Percentiles rank a stretch among this genome's conserved stretches.
phyloP scores from a whole-genome alignment of 2,797 vertebrate genomes.

The Pseudotriccus pelzelni region DNA sequence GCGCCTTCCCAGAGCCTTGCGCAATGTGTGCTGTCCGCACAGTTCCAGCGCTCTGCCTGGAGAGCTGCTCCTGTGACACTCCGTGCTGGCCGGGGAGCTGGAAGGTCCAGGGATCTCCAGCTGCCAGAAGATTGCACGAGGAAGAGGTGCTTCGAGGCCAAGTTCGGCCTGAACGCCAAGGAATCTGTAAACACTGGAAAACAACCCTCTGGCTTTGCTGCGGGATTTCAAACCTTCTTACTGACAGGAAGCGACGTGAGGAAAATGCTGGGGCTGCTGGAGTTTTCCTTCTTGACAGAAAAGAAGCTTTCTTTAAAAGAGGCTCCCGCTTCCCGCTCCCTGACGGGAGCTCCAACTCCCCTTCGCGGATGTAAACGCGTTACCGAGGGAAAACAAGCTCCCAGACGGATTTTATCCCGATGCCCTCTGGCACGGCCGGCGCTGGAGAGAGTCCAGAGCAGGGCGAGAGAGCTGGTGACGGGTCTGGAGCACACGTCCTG shows the following conservation, averaged over 20 bases:
- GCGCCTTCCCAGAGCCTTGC: background rate
- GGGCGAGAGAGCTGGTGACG: background rate
- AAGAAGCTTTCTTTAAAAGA: background rate
- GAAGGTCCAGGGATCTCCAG: background rate
- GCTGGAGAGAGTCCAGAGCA: background rate
- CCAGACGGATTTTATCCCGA: accelerated
- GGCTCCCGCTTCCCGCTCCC: background rate
- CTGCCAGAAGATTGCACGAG: background rate
- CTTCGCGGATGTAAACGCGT: accelerated
- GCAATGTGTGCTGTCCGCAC: background rate
- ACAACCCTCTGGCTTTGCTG: background rate
- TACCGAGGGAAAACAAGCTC: background rate
- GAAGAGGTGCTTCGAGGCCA: background rate
- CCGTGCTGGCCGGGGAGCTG: background rate
- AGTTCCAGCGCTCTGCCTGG: background rate
- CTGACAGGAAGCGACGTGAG: background rate
- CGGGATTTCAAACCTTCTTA: background rate
- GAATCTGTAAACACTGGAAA: background rate
- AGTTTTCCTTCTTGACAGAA: background rate
- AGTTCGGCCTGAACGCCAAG: background rate
- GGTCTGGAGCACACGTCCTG: background rate
- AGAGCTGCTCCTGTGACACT: background rate
- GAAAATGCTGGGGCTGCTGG: background rate
- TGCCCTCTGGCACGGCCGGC: background rate
- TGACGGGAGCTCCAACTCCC: background rate